Conservation (phyloP, 2,888 invertebrate genomes). For the Neoaliturus tenellus region DNA sequence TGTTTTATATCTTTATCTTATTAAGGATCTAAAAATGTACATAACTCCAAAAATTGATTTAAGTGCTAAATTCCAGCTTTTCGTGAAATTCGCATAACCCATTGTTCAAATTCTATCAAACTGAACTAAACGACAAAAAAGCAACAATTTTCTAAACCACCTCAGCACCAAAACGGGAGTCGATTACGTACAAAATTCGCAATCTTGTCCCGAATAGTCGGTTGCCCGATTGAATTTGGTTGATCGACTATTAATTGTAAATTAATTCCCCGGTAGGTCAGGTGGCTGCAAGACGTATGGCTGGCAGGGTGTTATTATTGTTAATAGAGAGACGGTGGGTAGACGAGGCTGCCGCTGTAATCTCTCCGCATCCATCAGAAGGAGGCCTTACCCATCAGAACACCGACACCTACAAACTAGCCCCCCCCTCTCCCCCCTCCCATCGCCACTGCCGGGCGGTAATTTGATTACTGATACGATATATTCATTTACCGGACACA, state of each 20-base stretch:
- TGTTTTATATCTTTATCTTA: too few relatives aligned
- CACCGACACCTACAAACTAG: conserved; percentile 41
- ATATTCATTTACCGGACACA: conserved; percentile 43
- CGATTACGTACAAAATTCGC: conserved; percentile 8
- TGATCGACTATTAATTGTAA: conserved; percentile 42
- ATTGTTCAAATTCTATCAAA: too few relatives aligned
- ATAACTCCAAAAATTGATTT: too few relatives aligned
- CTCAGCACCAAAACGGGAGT: not conserved
- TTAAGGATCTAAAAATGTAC: too few relatives aligned
- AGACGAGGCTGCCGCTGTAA: not conserved
- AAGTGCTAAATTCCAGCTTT: too few relatives aligned
- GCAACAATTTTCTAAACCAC: too few relatives aligned
- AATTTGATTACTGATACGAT: conserved; percentile 55
- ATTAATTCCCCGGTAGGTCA: conserved; percentile 35
- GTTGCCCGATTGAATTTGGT: conserved; percentile 41
- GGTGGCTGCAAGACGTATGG: conserved; percentile 38
- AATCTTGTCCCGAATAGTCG: conserved; percentile 43
- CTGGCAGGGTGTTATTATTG: conserved; percentile 50
- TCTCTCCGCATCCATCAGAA: not conserved
- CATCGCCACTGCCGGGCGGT: not conserved
- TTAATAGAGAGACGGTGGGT: conserved; percentile 43
- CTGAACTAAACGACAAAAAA: too few relatives aligned
- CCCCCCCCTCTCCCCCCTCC: not conserved
- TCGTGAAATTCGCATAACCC: too few relatives aligned
- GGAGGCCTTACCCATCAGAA: not conserved